Evolutionary conservation across 2,888 invertebrate species (phyloP), one percentile per base, ranked within the genome.

Genomic region (Spialia ferax): DNA sequence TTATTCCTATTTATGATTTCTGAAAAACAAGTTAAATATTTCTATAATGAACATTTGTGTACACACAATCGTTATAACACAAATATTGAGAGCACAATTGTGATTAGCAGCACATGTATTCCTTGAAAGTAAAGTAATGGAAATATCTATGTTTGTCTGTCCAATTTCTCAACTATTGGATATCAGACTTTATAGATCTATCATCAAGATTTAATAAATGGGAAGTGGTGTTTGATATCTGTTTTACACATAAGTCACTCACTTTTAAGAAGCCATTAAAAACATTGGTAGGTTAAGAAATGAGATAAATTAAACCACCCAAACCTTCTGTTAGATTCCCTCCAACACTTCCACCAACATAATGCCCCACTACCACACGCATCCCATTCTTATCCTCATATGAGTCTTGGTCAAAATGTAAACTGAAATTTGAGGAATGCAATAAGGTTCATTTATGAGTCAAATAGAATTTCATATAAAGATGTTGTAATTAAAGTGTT

Each of bases 301-400:
- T n/a, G n/a, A n/a, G n/a, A n/a, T n/a, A n/a, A n/a, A n/a, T n/a
- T n/a, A n/a, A n/a, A n/a, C n/a, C 26, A 26, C 59, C 70, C 73
- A 80, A 90, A 96, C 97, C 97, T 91, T 96, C 95, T 69, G 97
- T 96, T 73, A 98, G 95, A 83, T 98, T 97, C 29, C 96, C 95
- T 80, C 97, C 97, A 70, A 96, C 95, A 62, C 95, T 95, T 73
- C 97, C 96, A 57, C 98, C 98, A 77, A 98, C 95, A 87, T 98
- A 98, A 87, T 97, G 97, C 1, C 98, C 98, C 23, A 98, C 97
- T 61, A 98, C 96, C 6, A 98, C 97, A 82, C 96, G 96, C 86
- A 97, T 96, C n/a, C 97, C 97, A 81, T 94, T 94, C 65, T 94
- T 94, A 84, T 97, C 96, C 23, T 96, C 94, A 85, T 96, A 96